These are phyloP conservation scores for Chydorus sphaericus DNA, from an alignment of 2,888 invertebrate species.

Conservation along the genomic window DNA sequence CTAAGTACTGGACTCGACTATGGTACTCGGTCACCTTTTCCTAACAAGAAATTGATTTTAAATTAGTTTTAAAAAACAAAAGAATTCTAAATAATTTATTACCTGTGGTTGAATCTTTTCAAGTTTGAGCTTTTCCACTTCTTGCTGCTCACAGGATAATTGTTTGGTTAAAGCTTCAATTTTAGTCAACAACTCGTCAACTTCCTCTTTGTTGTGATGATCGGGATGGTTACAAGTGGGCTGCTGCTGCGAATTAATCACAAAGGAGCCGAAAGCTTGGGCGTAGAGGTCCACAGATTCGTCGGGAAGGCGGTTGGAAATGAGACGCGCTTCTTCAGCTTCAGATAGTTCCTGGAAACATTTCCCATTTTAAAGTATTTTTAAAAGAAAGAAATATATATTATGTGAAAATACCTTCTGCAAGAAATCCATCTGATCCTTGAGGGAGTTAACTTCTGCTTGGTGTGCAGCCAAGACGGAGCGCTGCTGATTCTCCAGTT, in stretches of 20 bases:
- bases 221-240: conserved; percentile 13
- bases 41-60: not conserved
- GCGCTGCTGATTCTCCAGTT: conserved; percentile 39
- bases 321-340: conserved; percentile 3
- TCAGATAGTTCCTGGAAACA: conserved; percentile 12
- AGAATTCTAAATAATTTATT: too few relatives aligned
- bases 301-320: conserved; percentile 10
- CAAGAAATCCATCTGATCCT: conserved; percentile 27
- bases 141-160: too few relatives aligned
- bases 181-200: conserved; percentile 23
- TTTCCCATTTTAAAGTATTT: not conserved
- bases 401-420: conserved; percentile 19
- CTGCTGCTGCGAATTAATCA: not conserved
- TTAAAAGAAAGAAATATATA: conserved; percentile 24
- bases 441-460: conserved; percentile 30
- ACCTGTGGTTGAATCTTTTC: conserved; percentile 5
- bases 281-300: conserved; percentile 14
- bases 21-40: not conserved
- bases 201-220: conserved; percentile 20
- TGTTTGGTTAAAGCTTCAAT: too few relatives aligned
- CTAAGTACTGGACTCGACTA: conserved; percentile 5
- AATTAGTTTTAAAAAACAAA: too few relatives aligned
- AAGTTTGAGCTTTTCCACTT: conserved; percentile 13
- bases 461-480: not conserved
- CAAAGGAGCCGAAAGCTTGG: conserved; percentile 7